Percentiles rank a stretch among this genome's conserved stretches.
Conservation (phyloP, 1,140 invertebrate genomes). For the Tetragnatha versicolor region DNA sequence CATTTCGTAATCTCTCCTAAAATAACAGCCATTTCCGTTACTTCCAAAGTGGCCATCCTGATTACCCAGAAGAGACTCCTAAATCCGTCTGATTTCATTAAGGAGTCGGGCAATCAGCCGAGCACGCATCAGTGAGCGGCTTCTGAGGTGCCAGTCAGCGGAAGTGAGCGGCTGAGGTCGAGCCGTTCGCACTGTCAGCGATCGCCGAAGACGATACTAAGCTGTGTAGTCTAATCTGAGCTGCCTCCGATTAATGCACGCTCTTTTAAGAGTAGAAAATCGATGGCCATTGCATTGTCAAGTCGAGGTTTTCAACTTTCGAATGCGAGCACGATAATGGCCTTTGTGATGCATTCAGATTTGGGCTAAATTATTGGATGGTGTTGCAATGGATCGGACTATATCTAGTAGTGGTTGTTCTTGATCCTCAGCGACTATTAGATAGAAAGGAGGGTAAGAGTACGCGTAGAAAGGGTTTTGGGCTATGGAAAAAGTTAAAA, state of each 20-base stretch:
- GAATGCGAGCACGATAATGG: background rate
- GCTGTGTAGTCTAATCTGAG: background rate
- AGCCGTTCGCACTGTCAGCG: constrained; percentile 20
- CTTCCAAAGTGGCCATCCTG: background rate
- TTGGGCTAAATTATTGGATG: too few species aligned
- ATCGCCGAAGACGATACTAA: background rate
- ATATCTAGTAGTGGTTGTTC: too few species aligned
- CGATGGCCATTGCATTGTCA: background rate
- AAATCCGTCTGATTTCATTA: background rate
- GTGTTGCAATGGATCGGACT: too few species aligned
- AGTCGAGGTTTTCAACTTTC: background rate
- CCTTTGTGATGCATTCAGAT: background rate
- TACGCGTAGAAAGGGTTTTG: too few species aligned
- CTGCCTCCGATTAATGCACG: background rate
- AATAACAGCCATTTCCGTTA: background rate
- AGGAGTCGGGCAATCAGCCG: constrained; percentile 5
- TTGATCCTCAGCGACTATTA: too few species aligned
- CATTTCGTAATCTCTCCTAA: too few species aligned
- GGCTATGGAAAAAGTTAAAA: too few species aligned
- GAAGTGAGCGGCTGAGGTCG: constrained; percentile 42
- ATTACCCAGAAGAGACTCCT: background rate
- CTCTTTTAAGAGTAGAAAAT: background rate
- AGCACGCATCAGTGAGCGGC: constrained; percentile 27
- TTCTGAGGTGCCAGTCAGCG: constrained; percentile 25
- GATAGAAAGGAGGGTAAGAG: too few species aligned